Percentiles rank a stretch among this genome's conserved stretches.
phyloP scores from a whole-genome alignment of 92 coral and sea anemone species.

The Bergia puertoricense region DNA sequence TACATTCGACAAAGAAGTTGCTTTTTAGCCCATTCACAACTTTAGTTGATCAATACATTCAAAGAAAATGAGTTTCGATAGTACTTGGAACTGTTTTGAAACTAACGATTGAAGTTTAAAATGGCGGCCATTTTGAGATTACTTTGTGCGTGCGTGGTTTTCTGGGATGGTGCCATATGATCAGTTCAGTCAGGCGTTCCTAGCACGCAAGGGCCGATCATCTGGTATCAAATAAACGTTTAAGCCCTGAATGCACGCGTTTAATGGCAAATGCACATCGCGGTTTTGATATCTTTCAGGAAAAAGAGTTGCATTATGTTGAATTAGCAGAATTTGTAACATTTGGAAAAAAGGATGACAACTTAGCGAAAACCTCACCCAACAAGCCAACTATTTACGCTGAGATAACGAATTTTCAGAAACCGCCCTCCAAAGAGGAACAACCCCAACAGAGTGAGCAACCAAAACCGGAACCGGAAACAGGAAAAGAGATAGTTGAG shows the following conservation, averaged over 20 bases:
- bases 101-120: too few relatives aligned
- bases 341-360: background rate
- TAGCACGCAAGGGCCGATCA: too few relatives aligned
- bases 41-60: too few relatives aligned
- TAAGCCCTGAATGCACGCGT: background rate
- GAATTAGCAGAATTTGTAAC: slow-evolving; percentile 29
- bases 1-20: too few relatives aligned
- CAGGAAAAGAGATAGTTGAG: background rate
- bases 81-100: too few relatives aligned
- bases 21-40: too few relatives aligned
- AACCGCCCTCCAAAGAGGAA: background rate
- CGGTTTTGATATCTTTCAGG: slow-evolving; percentile 31
- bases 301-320: slow-evolving; percentile 24
- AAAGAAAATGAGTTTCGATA: too few relatives aligned
- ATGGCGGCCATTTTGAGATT: too few relatives aligned
- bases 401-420: slow-evolving; percentile 37
- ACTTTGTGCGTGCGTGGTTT: too few relatives aligned
- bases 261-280: background rate
- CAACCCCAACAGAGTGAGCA: background rate
- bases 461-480: slow-evolving; percentile 10
- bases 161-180: too few relatives aligned
- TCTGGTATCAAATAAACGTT: background rate
- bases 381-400: slow-evolving; percentile 20
- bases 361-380: slow-evolving; percentile 20
- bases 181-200: too few relatives aligned